Percentiles rank a stretch among this genome's conserved stretches.
These are phyloP conservation scores for Nothoprocta pentlandii DNA, from an alignment of 2,113 vertebrate genomes.

Conservation along the genomic window DNA sequence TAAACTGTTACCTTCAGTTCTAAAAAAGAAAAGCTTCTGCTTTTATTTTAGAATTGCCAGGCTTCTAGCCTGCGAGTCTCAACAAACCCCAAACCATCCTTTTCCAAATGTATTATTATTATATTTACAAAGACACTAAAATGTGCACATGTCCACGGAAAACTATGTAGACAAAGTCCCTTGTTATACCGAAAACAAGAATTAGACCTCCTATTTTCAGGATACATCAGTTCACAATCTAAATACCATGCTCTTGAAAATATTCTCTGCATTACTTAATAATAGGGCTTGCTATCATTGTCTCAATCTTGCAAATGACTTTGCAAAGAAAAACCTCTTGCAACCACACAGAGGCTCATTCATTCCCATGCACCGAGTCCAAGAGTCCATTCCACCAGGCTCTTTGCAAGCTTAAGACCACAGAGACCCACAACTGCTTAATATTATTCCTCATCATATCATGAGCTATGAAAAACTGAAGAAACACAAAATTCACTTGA, in stretches of 20 bases:
- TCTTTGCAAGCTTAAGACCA: background rate
- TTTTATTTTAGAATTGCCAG: slow-evolving; percentile 15
- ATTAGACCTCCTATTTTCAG: slow-evolving; percentile 31
- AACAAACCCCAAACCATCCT: background rate
- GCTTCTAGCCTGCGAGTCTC: background rate
- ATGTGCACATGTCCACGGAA: background rate
- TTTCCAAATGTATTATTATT: background rate
- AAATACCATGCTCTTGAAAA: slow-evolving; percentile 21
- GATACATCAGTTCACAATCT: background rate
- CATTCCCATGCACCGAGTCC: slow-evolving; percentile 15
- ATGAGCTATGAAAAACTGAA: background rate
- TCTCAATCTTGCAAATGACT: slow-evolving; percentile 24
- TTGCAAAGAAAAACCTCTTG: background rate
- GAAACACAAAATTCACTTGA: background rate
- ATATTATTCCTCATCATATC: background rate
- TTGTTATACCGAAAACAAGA: slow-evolving; percentile 17
- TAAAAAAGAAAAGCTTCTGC: background rate
- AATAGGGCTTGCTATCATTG: background rate
- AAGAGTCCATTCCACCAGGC: background rate
- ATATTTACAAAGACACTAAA: background rate
- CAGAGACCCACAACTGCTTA: background rate
- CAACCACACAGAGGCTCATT: slow-evolving; percentile 43
- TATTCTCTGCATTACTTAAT: slow-evolving; percentile 2
- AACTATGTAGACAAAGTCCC: background rate
- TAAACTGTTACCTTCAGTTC: slow-evolving; percentile 34